phyloP scores from a whole-genome alignment of 2,888 invertebrate genomes.

The Holacanthella duospinosa region DNA sequence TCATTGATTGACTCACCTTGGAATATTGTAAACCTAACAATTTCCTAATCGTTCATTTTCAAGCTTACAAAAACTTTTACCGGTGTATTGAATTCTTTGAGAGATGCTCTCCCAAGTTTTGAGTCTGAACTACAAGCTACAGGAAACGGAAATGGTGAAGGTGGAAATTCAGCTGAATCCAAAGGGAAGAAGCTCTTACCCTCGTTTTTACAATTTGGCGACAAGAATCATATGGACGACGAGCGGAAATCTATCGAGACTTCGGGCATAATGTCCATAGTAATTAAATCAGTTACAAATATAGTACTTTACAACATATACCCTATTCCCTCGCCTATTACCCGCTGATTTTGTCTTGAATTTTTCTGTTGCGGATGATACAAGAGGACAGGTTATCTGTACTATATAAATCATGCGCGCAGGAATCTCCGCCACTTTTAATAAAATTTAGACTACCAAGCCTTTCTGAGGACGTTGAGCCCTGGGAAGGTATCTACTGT shows the following conservation, averaged over 20 bases:
- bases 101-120: slow-evolving; percentile 55
- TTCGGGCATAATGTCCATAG: no score
- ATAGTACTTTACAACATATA: no score
- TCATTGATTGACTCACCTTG: not conserved
- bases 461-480: no score
- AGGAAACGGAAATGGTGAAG: slow-evolving; percentile 21
- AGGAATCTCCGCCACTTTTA: no score
- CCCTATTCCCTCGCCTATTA: no score
- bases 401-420: no score
- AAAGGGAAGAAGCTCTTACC: not conserved
- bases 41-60: slow-evolving; percentile 13
- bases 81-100: slow-evolving; percentile 65
- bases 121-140: slow-evolving; percentile 37
- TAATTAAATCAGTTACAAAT: no score
- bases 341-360: no score
- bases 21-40: slow-evolving; percentile 1
- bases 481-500: no score
- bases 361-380: no score
- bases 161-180: slow-evolving; percentile 22
- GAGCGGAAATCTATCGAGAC: not conserved
- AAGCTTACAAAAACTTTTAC: slow-evolving; percentile 65
- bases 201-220: slow-evolving; percentile 9
- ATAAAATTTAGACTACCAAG: no score
- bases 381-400: no score
- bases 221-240: slow-evolving; percentile 3